These are phyloP conservation scores for Madoqua kirkii DNA, from an alignment of 2,113 vertebrate genomes.

Conservation along the genomic window DNA sequence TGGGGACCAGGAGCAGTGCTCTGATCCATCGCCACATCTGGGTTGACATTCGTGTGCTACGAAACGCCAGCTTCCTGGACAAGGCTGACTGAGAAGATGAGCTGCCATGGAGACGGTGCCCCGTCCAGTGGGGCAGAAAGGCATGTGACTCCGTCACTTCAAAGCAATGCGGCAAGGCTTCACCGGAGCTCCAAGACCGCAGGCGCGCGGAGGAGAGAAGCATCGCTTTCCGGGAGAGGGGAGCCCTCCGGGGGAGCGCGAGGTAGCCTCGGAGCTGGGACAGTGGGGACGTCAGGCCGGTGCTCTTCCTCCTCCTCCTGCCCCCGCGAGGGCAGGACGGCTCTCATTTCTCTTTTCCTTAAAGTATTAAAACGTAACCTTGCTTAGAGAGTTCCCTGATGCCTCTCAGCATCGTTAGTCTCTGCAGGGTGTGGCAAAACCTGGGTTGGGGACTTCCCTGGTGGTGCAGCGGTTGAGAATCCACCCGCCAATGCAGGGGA, in stretches of 20 bases:
- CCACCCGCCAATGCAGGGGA: background rate
- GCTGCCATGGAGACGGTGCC: background rate
- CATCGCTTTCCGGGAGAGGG: background rate
- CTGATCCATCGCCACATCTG: background rate
- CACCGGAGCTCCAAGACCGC: fast-evolving
- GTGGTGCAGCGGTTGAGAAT: background rate
- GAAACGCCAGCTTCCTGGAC: background rate
- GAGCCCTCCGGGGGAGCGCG: background rate
- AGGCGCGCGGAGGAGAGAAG: background rate
- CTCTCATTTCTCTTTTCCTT: conserved; percentile 28
- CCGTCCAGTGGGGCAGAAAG: background rate
- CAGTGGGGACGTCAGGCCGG: fast-evolving
- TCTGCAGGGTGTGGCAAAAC: background rate
- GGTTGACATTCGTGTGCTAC: background rate
- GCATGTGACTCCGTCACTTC: background rate
- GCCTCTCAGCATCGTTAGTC: background rate
- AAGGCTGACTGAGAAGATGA: background rate
- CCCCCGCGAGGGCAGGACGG: background rate
- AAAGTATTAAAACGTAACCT: conserved; percentile 1
- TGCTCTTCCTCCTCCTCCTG: background rate
- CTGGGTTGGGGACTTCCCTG: background rate
- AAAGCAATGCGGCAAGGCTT: background rate
- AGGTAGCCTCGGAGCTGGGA: background rate
- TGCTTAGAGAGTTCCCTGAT: background rate
- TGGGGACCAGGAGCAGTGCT: background rate